phyloP scores from a whole-genome alignment of 2,888 invertebrate species.

The Caenorhabditis doughertyi region DNA sequence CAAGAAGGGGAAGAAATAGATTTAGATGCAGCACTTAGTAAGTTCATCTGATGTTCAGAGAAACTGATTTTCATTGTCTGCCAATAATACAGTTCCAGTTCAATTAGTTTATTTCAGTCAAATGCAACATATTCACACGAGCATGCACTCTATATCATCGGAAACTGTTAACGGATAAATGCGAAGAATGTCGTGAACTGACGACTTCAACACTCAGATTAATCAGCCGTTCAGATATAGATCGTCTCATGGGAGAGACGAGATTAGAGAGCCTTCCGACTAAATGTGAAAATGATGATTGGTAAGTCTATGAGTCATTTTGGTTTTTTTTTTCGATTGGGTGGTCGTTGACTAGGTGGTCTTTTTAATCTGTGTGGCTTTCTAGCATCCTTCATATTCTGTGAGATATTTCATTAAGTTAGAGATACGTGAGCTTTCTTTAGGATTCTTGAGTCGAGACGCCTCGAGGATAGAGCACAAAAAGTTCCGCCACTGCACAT shows the following conservation, averaged over 20 bases:
- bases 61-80: too few relatives aligned
- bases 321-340: background rate
- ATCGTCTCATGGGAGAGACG: constrained; percentile 33
- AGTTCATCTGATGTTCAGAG: constrained; percentile 4
- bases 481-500: constrained; percentile 29
- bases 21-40: background rate
- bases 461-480: background rate
- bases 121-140: background rate
- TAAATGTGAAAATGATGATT: constrained; percentile 12
- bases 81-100: too few relatives aligned
- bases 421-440: constrained; percentile 7
- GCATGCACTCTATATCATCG: background rate
- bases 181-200: constrained; percentile 8
- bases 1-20: background rate
- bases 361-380: too few relatives aligned
- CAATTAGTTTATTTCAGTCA: constrained; percentile 13
- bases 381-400: background rate
- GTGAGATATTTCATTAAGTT: background rate
- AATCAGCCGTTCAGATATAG: constrained; percentile 29
- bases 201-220: background rate
- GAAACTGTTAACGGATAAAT: background rate
- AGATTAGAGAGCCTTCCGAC: constrained; percentile 12
- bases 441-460: constrained; percentile 7
- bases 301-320: constrained; percentile 35
- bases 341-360: too few relatives aligned